Base-by-base conservation (phyloP, 2,797 vertebrate genomes). In the Acanthurus leucopareius region DNA sequence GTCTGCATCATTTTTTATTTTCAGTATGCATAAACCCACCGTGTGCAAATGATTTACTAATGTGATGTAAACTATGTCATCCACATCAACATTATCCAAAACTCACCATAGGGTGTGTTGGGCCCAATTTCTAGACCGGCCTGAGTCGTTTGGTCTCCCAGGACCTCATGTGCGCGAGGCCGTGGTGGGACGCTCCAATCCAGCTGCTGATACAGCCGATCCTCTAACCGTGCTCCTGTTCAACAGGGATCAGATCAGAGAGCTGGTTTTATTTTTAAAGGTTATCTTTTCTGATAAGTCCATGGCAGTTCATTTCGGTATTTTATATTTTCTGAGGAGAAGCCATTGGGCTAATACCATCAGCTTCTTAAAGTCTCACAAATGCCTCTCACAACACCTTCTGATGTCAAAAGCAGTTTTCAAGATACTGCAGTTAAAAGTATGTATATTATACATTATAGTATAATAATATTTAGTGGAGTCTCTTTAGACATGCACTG, bases 101-200 rank as follows among this genome's bases (percentile, higher is more conserved):
- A 82, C 94, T 96, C 91, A 98, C 98, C 98, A 65, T 99, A 99
- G 8, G 97, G 97, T 48, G 97, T 97, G 91, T 97, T 97, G 19
- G 97, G 96, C 11, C 98, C 97, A 83, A 99, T 95, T 72, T 99
- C 98, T 84, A 97, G 95, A 15, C 98, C 98, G 7, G 98, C 96
- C 87, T 97, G 96, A 65, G 94, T 96, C 98, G 98, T 97, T 47
- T 96, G 93, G 72, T 98, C 96, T 82, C 97, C 97, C 74, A 99
- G 91, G 75, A 96, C 89, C 90, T 99, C 97, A 15, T 95, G 95
- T 56, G 96, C 96, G 85, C 96, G 97, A 84, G 96, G 90, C 60
- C 98, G 96, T 82, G 95, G 94, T 7, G 97, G 97, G 66, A 92
- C 92, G 86, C 95, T 97, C 93, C 97, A 97, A 22, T 99, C 98